Base-by-base conservation (phyloP, 53 echinoderm and acorn worm species). In the Zoroaster sp. region DNA sequence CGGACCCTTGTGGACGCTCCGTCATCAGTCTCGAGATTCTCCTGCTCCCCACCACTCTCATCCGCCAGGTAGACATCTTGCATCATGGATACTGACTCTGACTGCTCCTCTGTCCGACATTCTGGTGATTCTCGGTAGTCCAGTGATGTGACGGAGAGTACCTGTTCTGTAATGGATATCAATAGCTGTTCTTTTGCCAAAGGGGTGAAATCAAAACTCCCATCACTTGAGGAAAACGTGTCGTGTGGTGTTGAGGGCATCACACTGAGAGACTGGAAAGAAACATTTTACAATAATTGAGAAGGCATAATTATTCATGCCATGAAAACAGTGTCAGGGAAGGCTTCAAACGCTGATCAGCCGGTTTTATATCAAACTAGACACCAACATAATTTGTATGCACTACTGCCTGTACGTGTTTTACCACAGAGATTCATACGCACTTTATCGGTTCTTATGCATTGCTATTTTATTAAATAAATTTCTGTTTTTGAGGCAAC, bases 1-100 rank as follows among this genome's bases (percentile, higher is more conserved):
- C 25, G 25, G 9, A 10, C 63, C 10, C 63, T n/a, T n/a, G n/a
- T n/a, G 63, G 63, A 25, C 28, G 21, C 25, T 10, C 63, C n/a
- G 12, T 39, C 41, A 25, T 76, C 13, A 21, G 25, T 59, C 63
- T 59, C 28, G 17, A n/a, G 32, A 2, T 81, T 33, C 4, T 35
- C 67, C 9, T 81, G 66, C 81, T 81, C 80, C 21, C 39, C 66
- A 5, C 68, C 81, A 15, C 66, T 81, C 17, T 23, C 81, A 30
- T 81, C 81, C 15, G 81, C 81, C 67, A 81, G 44, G 41, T 81
- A 81, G 32, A 81, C 81, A 67, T 81, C 81, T 11, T 41, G 66
- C 81, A 81, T 81, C 42, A 66, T 81, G 17, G 66, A 81, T 1
- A 40, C 31, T 40, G 20, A 42, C 15, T 28, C 42, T 30, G 20